phyloP scores from a whole-genome alignment of 2,113 vertebrate genomes.

The Calypte anna region DNA sequence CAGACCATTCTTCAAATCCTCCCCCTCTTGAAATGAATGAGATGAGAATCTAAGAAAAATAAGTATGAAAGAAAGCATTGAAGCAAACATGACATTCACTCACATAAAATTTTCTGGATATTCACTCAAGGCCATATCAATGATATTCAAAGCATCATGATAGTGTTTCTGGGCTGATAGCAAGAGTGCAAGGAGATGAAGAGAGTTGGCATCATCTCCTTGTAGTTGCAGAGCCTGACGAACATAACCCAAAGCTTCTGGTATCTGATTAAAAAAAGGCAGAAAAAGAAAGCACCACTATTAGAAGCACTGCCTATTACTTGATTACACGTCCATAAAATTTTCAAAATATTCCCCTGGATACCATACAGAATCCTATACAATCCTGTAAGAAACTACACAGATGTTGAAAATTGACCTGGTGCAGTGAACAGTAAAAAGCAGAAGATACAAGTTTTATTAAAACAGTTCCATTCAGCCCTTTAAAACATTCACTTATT shows the following conservation, averaged over 20 bases:
- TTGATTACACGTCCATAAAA: neutral
- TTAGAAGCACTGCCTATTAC: neutral
- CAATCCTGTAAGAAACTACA: neutral
- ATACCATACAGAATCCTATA: neutral
- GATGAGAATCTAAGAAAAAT: neutral
- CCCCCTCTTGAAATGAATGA: neutral
- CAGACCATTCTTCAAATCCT: neutral
- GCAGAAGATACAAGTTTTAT: neutral
- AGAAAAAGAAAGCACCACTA: constrained; percentile 29
- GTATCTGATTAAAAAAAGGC: constrained; percentile 81
- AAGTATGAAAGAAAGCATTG: neutral
- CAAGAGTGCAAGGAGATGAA: constrained; percentile 94
- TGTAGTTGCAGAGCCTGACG: constrained; percentile 96
- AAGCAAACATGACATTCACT: constrained; percentile 50
- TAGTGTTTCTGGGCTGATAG: constrained; percentile 98
- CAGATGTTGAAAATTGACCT: neutral
- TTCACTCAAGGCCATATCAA: constrained; percentile 98
- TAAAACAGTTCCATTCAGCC: neutral
- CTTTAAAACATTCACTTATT: neutral
- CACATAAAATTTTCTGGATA: constrained; percentile 98
- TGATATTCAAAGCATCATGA: constrained; percentile 95
- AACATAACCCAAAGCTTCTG: constrained; percentile 95
- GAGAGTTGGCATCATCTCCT: constrained; percentile 94
- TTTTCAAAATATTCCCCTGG: neutral
- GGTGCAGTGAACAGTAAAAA: neutral